Conservation (phyloP, 2,113 vertebrate genomes). For the Cephalopterus ornatus region DNA sequence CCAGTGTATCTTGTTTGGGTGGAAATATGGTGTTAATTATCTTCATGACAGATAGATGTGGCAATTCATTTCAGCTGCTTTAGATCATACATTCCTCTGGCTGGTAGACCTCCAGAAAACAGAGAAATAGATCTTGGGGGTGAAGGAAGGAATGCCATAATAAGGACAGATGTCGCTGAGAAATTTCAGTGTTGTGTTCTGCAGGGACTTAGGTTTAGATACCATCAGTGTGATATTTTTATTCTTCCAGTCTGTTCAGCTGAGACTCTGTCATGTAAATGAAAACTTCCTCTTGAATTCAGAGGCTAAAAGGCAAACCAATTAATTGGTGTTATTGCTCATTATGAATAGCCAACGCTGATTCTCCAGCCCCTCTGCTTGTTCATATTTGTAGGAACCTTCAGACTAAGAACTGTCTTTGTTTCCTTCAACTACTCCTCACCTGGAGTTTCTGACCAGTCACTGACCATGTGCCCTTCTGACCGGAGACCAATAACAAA, state of each 20-base stretch:
- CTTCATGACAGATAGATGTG: conserved; percentile 48
- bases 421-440: neutral
- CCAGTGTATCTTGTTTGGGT: conserved; percentile 28
- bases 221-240: neutral
- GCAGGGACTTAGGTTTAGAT: neutral
- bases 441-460: neutral
- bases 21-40: conserved; percentile 50
- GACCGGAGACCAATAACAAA: neutral
- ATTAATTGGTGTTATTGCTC: neutral
- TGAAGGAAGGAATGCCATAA: conserved; percentile 46
- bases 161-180: neutral
- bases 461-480: neutral
- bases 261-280: neutral
- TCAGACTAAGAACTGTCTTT: neutral
- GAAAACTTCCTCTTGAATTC: neutral
- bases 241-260: neutral
- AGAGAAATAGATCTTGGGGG: conserved; percentile 29
- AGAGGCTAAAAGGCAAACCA: neutral
- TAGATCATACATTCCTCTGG: conserved; percentile 11
- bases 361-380: neutral
- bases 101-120: conserved; percentile 31
- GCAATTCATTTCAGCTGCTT: conserved; percentile 41
- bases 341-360: neutral
- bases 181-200: conserved; percentile 5
- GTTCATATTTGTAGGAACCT: neutral